Base-by-base conservation (phyloP, 2,888 invertebrate genomes). In the Amphipyra berbera region DNA sequence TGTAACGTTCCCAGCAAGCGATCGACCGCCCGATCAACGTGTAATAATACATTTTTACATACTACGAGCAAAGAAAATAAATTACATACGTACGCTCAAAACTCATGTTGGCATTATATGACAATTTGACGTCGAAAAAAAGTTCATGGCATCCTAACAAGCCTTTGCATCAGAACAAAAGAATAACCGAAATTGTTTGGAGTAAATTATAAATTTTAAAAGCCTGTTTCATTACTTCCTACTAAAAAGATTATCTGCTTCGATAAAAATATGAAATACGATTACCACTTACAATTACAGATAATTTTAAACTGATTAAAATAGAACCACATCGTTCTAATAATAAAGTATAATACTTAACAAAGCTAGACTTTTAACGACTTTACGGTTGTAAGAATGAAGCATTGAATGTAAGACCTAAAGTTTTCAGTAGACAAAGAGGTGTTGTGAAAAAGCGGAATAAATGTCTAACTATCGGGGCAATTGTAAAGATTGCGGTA, bases 41-140 rank as follows among this genome's bases (percentile, higher is more conserved):
- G 82, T 88, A 86, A 87, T 87, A 86, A 88, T 85, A 85, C 85
- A 85, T 87, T 87, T 87, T 88, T 88, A 85, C 83, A 81, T 84
- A 82, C 81, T 61, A 76, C 80, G 78, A 78, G 75, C 77, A 80
- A 79, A 76, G 76, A 75, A 79, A 79, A 82, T 78, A 80, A 82
- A 81, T 82, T 82, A 80, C 73, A 76, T 73, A 76, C 74, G 67
- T 76, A 71, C 71, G 72, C 54, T 78, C 74, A 70, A 78, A 79
- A 69, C 67, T 80, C 65, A 64, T 64, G 78, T 73, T 78, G 69
- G 70, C 73, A 79, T 69, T 60, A 67, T 76, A 77, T 82, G 79
- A 82, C 78, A 79, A 71, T 71, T 73, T 69, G 70, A 75, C 64
- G 60, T 56, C 44, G 55, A 47, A 67, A 69, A 78, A 74, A 68